Percentiles rank a stretch among this genome's conserved stretches.
Conservation (phyloP, 2,888 invertebrate species). For the Pecten maximus region DNA sequence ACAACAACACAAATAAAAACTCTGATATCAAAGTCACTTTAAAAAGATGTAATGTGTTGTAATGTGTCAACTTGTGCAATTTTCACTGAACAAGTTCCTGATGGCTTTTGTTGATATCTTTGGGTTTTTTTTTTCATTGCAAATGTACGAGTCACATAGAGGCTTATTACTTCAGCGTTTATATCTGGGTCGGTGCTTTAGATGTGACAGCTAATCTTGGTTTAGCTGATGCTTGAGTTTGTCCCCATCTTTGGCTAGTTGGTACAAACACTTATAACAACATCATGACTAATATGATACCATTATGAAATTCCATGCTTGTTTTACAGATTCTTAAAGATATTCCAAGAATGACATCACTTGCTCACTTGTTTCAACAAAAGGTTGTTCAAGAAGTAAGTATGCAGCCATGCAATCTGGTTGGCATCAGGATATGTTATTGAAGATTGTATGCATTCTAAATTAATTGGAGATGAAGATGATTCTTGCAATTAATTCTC, state of each 20-base stretch:
- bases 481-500: not conserved
- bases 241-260: conserved; percentile 22
- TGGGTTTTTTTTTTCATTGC: not conserved
- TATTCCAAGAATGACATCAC: conserved; percentile 78
- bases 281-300: not conserved
- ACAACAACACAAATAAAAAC: not conserved
- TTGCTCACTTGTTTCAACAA: conserved; percentile 78
- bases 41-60: no score
- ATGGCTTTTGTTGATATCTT: not conserved
- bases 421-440: not conserved
- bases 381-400: conserved; percentile 78
- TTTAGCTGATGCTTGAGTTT: not conserved
- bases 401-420: conserved; percentile 51
- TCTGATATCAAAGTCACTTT: no score
- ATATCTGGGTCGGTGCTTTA: not conserved
- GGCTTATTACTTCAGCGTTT: not conserved
- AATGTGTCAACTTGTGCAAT: not conserved
- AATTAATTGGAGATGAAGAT: not conserved
- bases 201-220: not conserved
- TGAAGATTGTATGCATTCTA: not conserved
- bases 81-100: conserved; percentile 7
- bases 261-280: not conserved
- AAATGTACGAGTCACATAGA: not conserved
- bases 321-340: conserved; percentile 80
- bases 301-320: conserved; percentile 42